phyloP scores from a whole-genome alignment of 2,888 invertebrate species.

The Orthosia incerta region DNA sequence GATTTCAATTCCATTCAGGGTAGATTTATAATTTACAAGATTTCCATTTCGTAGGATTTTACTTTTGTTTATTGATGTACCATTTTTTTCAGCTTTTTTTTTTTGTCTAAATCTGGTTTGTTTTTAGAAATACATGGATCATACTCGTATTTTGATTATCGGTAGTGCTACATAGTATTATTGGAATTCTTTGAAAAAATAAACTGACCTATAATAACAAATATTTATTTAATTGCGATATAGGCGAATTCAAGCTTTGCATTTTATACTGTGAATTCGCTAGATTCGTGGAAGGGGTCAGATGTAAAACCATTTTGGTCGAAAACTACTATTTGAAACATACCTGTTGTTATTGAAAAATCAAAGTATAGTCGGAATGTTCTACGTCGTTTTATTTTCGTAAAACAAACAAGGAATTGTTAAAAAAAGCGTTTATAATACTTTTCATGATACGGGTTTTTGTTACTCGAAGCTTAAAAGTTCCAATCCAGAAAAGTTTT shows the following conservation, averaged over 20 bases:
- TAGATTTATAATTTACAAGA: slow-evolving; percentile 72
- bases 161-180: not conserved
- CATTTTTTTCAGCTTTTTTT: slow-evolving; percentile 16
- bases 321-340: not conserved
- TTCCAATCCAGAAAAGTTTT: not conserved
- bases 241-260: not conserved
- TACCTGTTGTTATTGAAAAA: too few species aligned
- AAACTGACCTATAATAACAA: too few species aligned
- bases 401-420: not conserved
- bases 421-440: not conserved
- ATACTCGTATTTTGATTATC: not conserved
- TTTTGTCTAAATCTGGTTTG: not conserved
- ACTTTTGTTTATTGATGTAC: slow-evolving; percentile 59
- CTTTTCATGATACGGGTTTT: not conserved
- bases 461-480: not conserved
- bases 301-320: not conserved
- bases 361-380: not conserved
- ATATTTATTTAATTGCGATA: not conserved
- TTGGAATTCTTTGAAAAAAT: not conserved
- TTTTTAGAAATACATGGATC: not conserved
- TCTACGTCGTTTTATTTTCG: not conserved
- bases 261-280: not conserved
- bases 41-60: slow-evolving; percentile 64
- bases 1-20: slow-evolving; percentile 70
- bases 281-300: not conserved